phyloP scores from a whole-genome alignment of 2,797 vertebrate genomes.

The Ataeniobius toweri region DNA sequence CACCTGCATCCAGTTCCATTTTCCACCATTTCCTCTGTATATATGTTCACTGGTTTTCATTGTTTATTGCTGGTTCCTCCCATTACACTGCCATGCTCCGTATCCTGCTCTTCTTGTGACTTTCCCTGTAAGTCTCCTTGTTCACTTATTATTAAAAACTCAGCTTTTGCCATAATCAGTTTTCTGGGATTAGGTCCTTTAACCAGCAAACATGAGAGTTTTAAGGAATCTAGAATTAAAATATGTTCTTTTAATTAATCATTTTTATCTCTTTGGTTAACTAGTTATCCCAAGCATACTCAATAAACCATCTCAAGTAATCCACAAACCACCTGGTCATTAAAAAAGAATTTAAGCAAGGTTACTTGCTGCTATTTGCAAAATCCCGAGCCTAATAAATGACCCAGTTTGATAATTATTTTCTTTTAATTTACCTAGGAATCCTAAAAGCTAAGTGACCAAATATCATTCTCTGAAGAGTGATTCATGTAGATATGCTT shows the following conservation, averaged over 20 bases:
- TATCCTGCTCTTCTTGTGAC: no score
- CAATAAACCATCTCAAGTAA: neutral
- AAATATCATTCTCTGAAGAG: neutral
- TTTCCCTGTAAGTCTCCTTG: no score
- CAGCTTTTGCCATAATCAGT: neutral
- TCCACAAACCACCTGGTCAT: neutral
- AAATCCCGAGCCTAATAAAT: neutral
- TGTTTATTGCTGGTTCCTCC: no score
- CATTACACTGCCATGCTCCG: neutral
- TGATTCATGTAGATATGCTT: neutral
- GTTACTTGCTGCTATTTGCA: neutral
- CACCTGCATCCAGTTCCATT: no score
- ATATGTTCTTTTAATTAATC: neutral
- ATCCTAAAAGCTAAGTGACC: no score
- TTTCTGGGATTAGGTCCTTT: neutral
- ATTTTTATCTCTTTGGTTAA: neutral
- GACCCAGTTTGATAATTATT: neutral
- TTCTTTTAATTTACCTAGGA: neutral
- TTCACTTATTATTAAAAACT: neutral
- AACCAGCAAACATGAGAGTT: neutral
- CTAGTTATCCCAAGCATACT: neutral
- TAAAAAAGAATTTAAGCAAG: neutral
- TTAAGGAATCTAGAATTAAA: neutral
- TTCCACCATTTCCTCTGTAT: no score
- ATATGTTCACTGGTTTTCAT: no score